Conservation (phyloP, 2,113 vertebrate genomes). For the Lates calcarifer region DNA sequence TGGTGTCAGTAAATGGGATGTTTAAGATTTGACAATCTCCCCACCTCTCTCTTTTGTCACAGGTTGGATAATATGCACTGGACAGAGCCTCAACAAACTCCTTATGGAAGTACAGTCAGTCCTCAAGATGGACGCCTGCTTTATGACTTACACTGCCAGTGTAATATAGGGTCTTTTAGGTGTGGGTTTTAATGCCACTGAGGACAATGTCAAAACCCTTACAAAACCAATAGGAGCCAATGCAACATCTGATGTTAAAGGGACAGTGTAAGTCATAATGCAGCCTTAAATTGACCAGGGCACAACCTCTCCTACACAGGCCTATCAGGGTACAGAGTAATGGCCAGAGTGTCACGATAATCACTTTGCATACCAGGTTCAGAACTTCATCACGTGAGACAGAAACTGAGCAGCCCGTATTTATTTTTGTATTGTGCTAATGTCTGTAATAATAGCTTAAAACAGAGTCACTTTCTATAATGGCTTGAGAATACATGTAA, state of each 20-base stretch:
- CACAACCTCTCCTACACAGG: constrained; percentile 81
- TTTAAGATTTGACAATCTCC: constrained; percentile 49
- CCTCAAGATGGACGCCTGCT: constrained; percentile 82
- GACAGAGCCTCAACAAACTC: constrained; percentile 83
- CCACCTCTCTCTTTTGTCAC: constrained; percentile 81
- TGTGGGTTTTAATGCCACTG: constrained; percentile 40
- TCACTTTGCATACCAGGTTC: constrained; percentile 81
- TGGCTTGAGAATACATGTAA: constrained; percentile 35
- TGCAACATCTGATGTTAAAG: constrained; percentile 27
- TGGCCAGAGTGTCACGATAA: constrained; percentile 79
- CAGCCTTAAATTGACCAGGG: constrained; percentile 81
- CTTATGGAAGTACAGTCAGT: constrained; percentile 79
- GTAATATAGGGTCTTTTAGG: constrained; percentile 35
- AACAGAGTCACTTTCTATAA: not conserved
- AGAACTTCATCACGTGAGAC: constrained; percentile 63
- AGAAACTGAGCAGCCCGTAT: constrained; percentile 22
- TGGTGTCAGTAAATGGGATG: constrained; percentile 15
- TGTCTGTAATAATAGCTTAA: not conserved
- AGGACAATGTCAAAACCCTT: constrained; percentile 38
- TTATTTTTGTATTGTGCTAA: not conserved
- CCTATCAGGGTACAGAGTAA: constrained; percentile 80
- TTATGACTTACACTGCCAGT: constrained; percentile 82
- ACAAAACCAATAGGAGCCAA: constrained; percentile 59
- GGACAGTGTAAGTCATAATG: constrained; percentile 80
- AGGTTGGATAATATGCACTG: constrained; percentile 77